Evolutionary conservation across 2,888 invertebrate genomes (phyloP), one percentile per base, ranked within the genome.

Genomic region (Eulithis testata): DNA sequence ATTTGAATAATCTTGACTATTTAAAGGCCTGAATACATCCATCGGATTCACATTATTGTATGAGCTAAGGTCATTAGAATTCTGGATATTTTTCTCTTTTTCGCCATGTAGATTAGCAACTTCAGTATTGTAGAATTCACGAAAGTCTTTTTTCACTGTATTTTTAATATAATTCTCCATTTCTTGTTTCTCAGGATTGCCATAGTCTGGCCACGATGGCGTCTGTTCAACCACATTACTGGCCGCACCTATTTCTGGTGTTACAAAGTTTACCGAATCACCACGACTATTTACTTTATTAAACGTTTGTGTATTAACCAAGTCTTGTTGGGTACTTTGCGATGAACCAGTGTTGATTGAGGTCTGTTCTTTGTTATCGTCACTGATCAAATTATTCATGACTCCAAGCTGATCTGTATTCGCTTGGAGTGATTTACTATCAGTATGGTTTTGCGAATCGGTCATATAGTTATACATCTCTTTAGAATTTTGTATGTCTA

Each of bases 401-500:
- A 4, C 9, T 43, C 51, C 43, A 40, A 51, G n/a, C 8, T 43
- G 6, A 36, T 14, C 43, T 52, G 5, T 8, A n/a, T 5, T 11
- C 31, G 43, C 36, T 36, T 37, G 9, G 53, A 40, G 12, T 21
- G 53, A n/a, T 53, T 14, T 44, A 11, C 36, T 44, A n/a, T 12
- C 12, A 12, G 52, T n/a, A 14, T 47, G 7, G 14, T 1, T 8
- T 12, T 47, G 14, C 8, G 14, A 47, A 47, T 12, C 4, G 47
- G 12, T 3, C 0, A 1, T 8, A 7, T 1, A n/a, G 9, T 52
- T 52, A 37, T 5, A n/a, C 44, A 50, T 44, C 9, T 27, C 3
- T 45, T 60, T 56, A 9, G 64, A 37, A 40, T 60, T 60, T 27
- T 60, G 14, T 51, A 45, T 4, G 37, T 50, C 51, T 9, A 65